Evolutionary conservation across 2,888 invertebrate genomes (phyloP).

Genomic region (Anaspis maculata): DNA sequence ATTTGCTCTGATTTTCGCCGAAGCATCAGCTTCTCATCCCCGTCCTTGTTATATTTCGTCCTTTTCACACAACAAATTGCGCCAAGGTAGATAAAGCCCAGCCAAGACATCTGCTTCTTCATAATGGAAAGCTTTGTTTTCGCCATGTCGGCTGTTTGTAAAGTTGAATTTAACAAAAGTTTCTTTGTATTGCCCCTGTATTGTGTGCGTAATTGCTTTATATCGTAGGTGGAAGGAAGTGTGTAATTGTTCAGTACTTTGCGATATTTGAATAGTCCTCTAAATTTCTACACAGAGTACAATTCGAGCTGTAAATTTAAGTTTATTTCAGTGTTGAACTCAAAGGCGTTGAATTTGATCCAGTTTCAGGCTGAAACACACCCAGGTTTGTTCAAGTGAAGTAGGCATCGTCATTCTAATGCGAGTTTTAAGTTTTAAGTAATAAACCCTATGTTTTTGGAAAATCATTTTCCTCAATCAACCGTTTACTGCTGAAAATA

Average conservation of each 20-base stretch:
- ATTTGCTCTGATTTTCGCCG: too few species aligned
- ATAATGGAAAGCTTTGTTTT: conserved; percentile 21
- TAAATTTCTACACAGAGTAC: too few species aligned
- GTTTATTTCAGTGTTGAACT: too few species aligned
- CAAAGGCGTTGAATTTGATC: not conserved
- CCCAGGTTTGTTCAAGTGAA: too few species aligned
- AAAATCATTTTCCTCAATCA: too few species aligned
- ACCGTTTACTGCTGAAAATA: too few species aligned
- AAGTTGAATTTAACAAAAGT: conserved; percentile 19
- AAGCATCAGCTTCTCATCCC: too few species aligned
- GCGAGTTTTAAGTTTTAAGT: too few species aligned
- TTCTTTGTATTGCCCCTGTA: conserved; percentile 15
- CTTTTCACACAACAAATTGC: conserved; percentile 12
- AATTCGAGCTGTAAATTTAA: too few species aligned
- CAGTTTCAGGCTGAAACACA: too few species aligned
- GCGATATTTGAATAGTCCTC: conserved; percentile 6
- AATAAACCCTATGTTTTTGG: too few species aligned
- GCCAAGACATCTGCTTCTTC: conserved; percentile 20
- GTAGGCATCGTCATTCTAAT: too few species aligned
- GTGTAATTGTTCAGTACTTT: conserved; percentile 11
- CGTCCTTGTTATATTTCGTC: not conserved
- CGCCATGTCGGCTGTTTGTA: conserved; percentile 16
- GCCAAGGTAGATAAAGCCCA: conserved; percentile 15
- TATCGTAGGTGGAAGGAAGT: conserved; percentile 15
- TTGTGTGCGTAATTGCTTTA: conserved; percentile 21